Evolutionary conservation across 2,888 invertebrate genomes (phyloP).

Genomic region (Tipula confusa): DNA sequence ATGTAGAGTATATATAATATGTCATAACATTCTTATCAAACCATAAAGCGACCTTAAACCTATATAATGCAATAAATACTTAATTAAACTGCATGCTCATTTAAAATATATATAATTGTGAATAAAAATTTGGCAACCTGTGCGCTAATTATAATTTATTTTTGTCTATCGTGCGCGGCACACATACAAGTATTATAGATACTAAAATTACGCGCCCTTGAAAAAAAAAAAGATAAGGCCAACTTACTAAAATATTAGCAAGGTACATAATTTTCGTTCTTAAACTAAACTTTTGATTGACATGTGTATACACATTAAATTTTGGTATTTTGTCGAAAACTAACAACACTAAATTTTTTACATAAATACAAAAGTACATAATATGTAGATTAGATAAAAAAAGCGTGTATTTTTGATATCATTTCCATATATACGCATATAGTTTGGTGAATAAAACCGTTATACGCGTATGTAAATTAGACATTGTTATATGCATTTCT

Average conservation of each 20-base stretch:
- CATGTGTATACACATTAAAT: conserved; percentile 13
- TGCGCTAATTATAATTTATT: background rate
- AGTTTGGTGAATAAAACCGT: background rate
- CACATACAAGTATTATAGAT: background rate
- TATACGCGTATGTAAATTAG: background rate
- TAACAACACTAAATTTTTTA: background rate
- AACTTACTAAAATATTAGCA: background rate
- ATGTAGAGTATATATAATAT: background rate
- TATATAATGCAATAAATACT: background rate
- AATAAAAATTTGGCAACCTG: background rate
- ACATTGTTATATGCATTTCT: background rate
- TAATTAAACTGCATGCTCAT: background rate
- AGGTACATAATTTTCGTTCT: background rate
- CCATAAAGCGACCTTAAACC: background rate
- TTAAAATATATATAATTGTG: background rate
- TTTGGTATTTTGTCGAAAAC: background rate
- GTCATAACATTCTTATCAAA: background rate
- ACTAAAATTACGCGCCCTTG: background rate
- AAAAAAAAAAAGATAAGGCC: background rate
- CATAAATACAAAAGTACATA: background rate
- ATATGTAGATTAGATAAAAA: background rate
- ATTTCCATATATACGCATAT: background rate
- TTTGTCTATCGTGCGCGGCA: background rate
- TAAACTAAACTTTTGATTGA: background rate
- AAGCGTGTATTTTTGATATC: background rate